phyloP scores from a whole-genome alignment of 2,113 vertebrate species.

The Chlamydotis undulata region DNA sequence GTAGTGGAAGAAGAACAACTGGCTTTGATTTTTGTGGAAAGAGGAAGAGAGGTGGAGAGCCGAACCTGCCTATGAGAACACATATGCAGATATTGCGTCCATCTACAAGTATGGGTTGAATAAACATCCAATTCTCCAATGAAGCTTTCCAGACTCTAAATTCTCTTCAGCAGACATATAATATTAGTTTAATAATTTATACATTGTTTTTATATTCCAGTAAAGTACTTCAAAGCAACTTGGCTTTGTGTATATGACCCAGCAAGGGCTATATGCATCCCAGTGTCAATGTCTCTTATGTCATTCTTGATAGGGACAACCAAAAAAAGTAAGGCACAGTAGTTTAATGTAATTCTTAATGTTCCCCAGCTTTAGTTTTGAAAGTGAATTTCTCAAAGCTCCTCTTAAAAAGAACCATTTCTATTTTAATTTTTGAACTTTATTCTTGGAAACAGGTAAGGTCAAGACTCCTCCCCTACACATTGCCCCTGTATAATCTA shows the following conservation, averaged over 20 bases:
- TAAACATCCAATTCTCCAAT: not conserved
- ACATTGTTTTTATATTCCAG: not conserved
- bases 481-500: not conserved
- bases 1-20: not conserved
- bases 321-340: not conserved
- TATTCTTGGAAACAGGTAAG: not conserved
- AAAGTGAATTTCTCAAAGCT: not conserved
- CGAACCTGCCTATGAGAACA: not conserved
- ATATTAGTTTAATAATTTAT: not conserved
- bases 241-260: not conserved
- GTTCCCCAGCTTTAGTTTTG: not conserved
- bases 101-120: not conserved
- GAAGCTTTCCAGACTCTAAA: not conserved
- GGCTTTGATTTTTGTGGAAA: not conserved
- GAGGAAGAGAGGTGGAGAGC: not conserved
- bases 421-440: not conserved
- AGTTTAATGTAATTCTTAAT: not conserved
- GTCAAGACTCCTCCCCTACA: not conserved
- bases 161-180: not conserved
- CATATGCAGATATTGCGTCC: not conserved
- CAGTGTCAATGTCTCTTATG: not conserved
- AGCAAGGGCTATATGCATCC: not conserved
- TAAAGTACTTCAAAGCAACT: not conserved
- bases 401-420: not conserved
- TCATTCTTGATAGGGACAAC: not conserved